A percentile compares a stretch with the other conserved stretches of the same genome.
phyloP scores from a whole-genome alignment of 2,113 vertebrate species.

The Cathartes aura region DNA sequence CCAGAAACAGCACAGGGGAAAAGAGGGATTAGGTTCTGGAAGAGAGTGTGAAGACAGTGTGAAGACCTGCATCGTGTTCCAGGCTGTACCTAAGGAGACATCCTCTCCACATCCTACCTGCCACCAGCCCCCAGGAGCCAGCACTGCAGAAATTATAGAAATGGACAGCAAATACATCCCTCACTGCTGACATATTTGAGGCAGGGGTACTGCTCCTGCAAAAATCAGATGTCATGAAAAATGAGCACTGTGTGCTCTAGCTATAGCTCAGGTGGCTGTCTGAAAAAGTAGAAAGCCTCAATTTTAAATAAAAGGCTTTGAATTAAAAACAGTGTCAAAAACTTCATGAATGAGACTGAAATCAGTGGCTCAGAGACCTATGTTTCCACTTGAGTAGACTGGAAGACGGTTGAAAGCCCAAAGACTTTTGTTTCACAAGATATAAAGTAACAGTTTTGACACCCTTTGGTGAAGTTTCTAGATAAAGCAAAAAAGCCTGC shows the following conservation, averaged over 20 bases:
- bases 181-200: not conserved
- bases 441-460: not conserved
- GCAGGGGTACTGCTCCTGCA: not conserved
- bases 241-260: not conserved
- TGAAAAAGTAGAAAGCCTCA: not conserved
- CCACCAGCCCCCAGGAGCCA: not conserved
- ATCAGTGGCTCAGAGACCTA: not conserved
- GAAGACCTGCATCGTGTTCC: not conserved
- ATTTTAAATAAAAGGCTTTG: not conserved
- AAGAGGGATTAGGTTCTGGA: not conserved
- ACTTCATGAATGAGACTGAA: not conserved
- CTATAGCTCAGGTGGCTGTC: not conserved
- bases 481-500: not conserved
- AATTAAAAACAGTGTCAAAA: not conserved
- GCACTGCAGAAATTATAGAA: not conserved
- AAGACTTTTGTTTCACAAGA: not conserved
- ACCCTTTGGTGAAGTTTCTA: not conserved
- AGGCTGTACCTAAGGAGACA: not conserved
- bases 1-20: not conserved
- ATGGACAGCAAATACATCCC: not conserved
- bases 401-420: not conserved
- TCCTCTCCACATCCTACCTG: not conserved
- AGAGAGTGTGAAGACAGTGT: not conserved
- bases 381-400: not conserved
- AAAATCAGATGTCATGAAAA: not conserved